Conservation (phyloP, 35 echinoderm and acorn worm genomes). For the Apostichopus japonicus region DNA sequence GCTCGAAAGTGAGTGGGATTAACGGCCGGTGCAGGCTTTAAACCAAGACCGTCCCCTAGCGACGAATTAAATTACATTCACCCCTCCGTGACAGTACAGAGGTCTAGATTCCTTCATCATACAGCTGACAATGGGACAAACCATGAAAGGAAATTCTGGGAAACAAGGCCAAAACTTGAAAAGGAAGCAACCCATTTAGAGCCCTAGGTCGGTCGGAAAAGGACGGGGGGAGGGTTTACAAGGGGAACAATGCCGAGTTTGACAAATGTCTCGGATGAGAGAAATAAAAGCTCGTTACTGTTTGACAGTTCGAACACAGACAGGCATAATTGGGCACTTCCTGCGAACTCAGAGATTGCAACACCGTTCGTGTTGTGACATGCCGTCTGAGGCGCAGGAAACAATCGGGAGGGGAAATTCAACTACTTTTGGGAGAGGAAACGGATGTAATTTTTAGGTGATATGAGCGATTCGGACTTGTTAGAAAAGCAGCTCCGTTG, state of each 20-base stretch:
- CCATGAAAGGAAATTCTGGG: slow-evolving; percentile 36
- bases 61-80: too few species aligned
- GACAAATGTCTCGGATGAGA: slow-evolving; percentile 35
- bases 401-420: background rate
- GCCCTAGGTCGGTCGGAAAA: background rate
- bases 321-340: slow-evolving; percentile 29
- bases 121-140: slow-evolving; percentile 17
- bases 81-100: too few species aligned
- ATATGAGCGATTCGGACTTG: background rate
- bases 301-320: slow-evolving; percentile 32
- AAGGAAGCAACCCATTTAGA: slow-evolving; percentile 19
- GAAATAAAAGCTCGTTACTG: slow-evolving; percentile 35
- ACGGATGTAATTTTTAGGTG: background rate
- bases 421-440: background rate
- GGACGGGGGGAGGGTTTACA: background rate
- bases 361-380: background rate
- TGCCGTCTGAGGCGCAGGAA: background rate
- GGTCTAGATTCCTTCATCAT: too few species aligned
- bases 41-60: too few species aligned
- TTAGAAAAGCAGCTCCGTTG: too few species aligned
- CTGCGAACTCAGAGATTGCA: background rate
- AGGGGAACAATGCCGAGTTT: slow-evolving; percentile 33
- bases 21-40: too few species aligned
- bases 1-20: too few species aligned
- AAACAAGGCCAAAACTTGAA: slow-evolving; percentile 7